These are phyloP conservation scores for Adelosebastes latens DNA, from an alignment of 2,797 vertebrate species.

Conservation along the genomic window DNA sequence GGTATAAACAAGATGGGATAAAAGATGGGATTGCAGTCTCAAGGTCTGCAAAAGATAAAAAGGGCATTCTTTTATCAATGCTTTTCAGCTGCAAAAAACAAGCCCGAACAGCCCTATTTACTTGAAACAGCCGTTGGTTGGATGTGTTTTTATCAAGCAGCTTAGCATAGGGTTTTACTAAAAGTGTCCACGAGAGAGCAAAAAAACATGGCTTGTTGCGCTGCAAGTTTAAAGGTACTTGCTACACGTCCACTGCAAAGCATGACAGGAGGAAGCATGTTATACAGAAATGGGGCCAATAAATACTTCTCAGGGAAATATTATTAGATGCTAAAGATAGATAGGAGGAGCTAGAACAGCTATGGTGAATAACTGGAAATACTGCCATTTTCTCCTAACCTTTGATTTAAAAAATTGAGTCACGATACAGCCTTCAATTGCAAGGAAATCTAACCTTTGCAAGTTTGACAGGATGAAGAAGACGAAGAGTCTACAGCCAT, in stretches of 20 bases:
- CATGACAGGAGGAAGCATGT: neutral
- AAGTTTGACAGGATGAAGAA: neutral
- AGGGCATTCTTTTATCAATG: neutral
- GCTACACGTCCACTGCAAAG: neutral
- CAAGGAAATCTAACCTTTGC: neutral
- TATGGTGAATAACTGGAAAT: neutral
- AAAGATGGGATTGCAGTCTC: conserved; percentile 15
- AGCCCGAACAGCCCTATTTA: neutral
- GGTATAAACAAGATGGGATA: conserved; percentile 22
- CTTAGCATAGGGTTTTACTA: neutral
- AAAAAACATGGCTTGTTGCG: neutral
- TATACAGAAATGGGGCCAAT: conserved; percentile 11
- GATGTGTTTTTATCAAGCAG: neutral
- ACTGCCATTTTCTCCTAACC: neutral
- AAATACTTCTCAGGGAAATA: conserved; percentile 22
- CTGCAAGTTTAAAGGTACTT: neutral
- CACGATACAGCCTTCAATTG: neutral
- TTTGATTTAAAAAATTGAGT: neutral
- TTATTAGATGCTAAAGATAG: conserved; percentile 21
- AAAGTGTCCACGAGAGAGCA: neutral
- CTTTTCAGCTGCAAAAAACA: neutral
- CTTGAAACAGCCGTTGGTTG: neutral
- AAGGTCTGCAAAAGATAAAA: neutral
- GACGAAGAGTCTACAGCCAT: neutral
- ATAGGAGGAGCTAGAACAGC: neutral